These are phyloP conservation scores for Heterocephalus glaber DNA, from an alignment of 2,113 vertebrate genomes.

Conservation along the genomic window DNA sequence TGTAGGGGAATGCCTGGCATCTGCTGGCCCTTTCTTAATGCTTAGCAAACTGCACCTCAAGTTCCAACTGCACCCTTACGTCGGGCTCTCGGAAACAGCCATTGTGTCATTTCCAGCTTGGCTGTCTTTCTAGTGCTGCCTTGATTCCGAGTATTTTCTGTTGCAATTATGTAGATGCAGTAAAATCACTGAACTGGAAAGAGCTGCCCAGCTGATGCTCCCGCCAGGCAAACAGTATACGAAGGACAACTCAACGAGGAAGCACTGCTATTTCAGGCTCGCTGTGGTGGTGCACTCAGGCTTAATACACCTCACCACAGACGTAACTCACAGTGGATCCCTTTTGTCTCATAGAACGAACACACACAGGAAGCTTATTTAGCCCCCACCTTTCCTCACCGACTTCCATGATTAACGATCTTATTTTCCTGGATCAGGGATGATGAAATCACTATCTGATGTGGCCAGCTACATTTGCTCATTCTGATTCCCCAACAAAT, in stretches of 20 bases:
- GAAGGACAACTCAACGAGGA: neutral
- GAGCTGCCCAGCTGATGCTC: constrained; percentile 14
- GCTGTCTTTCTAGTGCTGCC: constrained; percentile 22
- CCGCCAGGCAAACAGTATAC: neutral
- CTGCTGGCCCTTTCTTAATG: neutral
- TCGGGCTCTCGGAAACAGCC: neutral
- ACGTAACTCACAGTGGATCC: neutral
- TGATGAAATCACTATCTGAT: constrained; percentile 56
- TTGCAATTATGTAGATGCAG: constrained; percentile 14
- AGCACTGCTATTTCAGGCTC: neutral
- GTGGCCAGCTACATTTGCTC: constrained; percentile 3
- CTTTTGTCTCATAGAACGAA: constrained; percentile 55
- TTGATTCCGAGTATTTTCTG: constrained; percentile 43
- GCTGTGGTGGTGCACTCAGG: neutral
- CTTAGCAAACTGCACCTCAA: neutral
- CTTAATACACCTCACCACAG: neutral
- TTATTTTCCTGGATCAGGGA: constrained; percentile 53
- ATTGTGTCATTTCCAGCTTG: neutral
- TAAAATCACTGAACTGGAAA: constrained; percentile 57
- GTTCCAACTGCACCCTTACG: neutral
- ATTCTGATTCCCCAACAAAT: constrained; percentile 53
- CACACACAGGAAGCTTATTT: constrained; percentile 43
- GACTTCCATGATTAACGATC: constrained; percentile 40
- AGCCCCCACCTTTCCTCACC: neutral
- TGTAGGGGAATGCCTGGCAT: neutral